Conservation (phyloP, 2,797 vertebrate genomes). For the Acanthurus lineatus region DNA sequence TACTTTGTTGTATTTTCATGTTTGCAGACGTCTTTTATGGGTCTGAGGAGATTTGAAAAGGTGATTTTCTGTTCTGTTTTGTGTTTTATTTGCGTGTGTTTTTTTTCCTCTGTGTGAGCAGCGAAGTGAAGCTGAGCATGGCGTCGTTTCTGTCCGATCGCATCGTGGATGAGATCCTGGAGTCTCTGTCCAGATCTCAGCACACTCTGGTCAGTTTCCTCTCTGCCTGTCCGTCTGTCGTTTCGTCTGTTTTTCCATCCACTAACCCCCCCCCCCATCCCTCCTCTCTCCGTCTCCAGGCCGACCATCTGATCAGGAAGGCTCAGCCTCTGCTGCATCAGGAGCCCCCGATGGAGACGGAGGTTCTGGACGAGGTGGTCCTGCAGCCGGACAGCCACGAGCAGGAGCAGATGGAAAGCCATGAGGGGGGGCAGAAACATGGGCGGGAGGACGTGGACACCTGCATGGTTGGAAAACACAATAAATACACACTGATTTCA, state of each 20-base stretch:
- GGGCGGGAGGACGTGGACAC: conserved; percentile 88
- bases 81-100: not conserved
- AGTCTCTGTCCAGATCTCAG: conserved; percentile 92
- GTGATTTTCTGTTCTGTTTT: too few species aligned
- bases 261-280: not conserved
- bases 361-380: conserved; percentile 88
- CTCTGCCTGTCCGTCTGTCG: not conserved
- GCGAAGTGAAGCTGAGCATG: conserved; percentile 94
- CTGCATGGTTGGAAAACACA: conserved; percentile 85
- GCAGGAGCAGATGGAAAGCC: conserved; percentile 71
- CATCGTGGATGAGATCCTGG: conserved; percentile 95
- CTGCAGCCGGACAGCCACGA: conserved; percentile 78
- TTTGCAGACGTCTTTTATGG: not conserved
- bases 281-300: conserved; percentile 74
- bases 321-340: conserved; percentile 85
- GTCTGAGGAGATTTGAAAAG: not conserved
- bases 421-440: conserved; percentile 73
- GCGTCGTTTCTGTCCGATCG: conserved; percentile 95
- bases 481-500: not conserved
- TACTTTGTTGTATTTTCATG: not conserved
- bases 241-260: not conserved
- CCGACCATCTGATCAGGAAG: conserved; percentile 90
- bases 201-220: conserved; percentile 88
- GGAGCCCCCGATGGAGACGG: conserved; percentile 85
- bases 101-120: conserved; percentile 62